Conservation (phyloP, 2,888 invertebrate species). For the Tromatobia lineatoria region DNA sequence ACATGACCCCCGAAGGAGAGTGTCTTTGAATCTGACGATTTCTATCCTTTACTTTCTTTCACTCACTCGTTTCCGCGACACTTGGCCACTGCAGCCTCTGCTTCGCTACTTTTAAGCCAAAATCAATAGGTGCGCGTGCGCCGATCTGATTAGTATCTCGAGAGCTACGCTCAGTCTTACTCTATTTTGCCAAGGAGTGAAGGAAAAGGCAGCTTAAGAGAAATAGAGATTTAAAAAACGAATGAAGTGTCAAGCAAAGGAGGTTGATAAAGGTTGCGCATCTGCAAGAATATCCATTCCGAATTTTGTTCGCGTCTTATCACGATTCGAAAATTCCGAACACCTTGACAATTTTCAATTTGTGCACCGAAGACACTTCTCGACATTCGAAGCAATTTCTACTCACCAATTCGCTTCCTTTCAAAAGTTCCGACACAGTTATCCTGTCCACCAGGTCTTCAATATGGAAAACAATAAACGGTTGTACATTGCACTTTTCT, state of each 20-base stretch:
- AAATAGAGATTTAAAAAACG: slow-evolving; percentile 38
- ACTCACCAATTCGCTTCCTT: not conserved
- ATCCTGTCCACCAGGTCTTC: slow-evolving; percentile 43
- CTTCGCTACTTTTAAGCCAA: slow-evolving; percentile 68
- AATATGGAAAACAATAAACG: slow-evolving; percentile 21
- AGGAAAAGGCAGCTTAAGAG: slow-evolving; percentile 21
- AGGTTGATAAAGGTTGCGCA: not conserved
- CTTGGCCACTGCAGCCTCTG: slow-evolving; percentile 38
- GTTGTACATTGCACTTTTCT: not conserved
- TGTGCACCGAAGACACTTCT: slow-evolving; percentile 36
- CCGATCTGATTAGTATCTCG: slow-evolving; percentile 68
- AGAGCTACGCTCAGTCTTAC: slow-evolving; percentile 41
- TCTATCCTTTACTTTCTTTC: slow-evolving; percentile 39
- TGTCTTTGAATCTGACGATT: slow-evolving; percentile 68
- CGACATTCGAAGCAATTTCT: too few species aligned
- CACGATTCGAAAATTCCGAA: slow-evolving; percentile 58
- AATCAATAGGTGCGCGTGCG: slow-evolving; percentile 65
- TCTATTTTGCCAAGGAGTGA: slow-evolving; percentile 39
- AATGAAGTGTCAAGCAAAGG: slow-evolving; percentile 13
- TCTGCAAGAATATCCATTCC: slow-evolving; percentile 19
- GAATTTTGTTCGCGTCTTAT: slow-evolving; percentile 54
- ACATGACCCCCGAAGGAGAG: slow-evolving; percentile 62
- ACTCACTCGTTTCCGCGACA: slow-evolving; percentile 38
- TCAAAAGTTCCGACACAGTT: slow-evolving; percentile 53
- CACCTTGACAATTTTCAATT: slow-evolving; percentile 62